Percentiles rank a stretch among this genome's conserved stretches.
phyloP scores from a whole-genome alignment of 2,888 invertebrate species.

The Pammene fasciana region DNA sequence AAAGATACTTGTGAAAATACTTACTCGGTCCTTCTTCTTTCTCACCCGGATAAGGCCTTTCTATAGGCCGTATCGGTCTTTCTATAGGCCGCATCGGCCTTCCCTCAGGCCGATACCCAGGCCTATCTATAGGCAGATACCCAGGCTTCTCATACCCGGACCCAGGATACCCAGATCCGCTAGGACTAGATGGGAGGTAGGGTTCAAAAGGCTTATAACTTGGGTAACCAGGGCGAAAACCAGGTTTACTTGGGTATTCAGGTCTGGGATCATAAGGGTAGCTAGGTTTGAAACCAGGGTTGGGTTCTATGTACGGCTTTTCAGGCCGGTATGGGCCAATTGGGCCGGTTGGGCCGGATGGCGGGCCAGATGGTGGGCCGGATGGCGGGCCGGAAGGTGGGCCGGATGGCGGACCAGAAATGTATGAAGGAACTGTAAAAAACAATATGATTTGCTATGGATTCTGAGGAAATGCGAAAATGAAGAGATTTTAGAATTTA shows the following conservation, averaged over 20 bases:
- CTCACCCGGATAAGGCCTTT: constrained; percentile 52
- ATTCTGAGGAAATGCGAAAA: too few species aligned
- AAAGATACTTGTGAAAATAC: constrained; percentile 43
- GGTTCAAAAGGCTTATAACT: constrained; percentile 53
- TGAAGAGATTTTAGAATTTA: too few species aligned
- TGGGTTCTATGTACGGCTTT: constrained; percentile 45
- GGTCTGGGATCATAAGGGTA: constrained; percentile 14
- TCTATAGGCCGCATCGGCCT: constrained; percentile 44
- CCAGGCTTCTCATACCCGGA: constrained; percentile 47
- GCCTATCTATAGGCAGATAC: constrained; percentile 46
- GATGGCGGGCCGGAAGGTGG: constrained; percentile 31
- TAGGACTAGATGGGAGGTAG: constrained; percentile 45
- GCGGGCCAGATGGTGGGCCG: constrained; percentile 23
- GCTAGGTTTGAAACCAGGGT: constrained; percentile 50
- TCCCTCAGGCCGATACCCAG: constrained; percentile 23
- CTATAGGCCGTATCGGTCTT: constrained; percentile 43
- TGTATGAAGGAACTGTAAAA: constrained; percentile 38
- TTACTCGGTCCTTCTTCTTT: constrained; percentile 61
- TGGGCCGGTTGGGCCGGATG: constrained; percentile 50
- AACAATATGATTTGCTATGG: not conserved
- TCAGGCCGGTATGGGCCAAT: constrained; percentile 44
- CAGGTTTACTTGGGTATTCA: constrained; percentile 14
- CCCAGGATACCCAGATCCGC: constrained; percentile 45
- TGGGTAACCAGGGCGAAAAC: constrained; percentile 48
- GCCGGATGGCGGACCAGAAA: constrained; percentile 23